Base-by-base conservation (phyloP, 2,797 vertebrate species). In the Menidia menidia region DNA sequence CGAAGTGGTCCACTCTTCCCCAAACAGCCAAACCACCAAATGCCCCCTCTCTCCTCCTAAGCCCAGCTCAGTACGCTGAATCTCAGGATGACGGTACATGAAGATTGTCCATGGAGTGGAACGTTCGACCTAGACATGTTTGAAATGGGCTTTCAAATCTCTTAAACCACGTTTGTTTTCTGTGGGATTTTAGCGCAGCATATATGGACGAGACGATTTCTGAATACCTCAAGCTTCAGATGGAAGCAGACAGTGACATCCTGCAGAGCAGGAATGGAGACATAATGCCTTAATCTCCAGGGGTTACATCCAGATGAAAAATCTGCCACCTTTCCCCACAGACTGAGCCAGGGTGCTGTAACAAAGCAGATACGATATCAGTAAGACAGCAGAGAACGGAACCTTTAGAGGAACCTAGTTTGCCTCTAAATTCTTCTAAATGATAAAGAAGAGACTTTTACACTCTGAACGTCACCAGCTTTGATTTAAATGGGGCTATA, bases 211-310 rank as follows among this genome's bases (percentile, higher is more conserved):
- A 10, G 33, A 16, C 8, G 3, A 7, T 62, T 64, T 50, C 8
- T 48, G 6, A 18, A 0, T 77, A 90, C 89, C 81, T 84, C 33
- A 4, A 75, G 68, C 64, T 88, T 85, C 6, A 95, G 18, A 42
- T 83, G 81, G 30, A 95, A 56, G 69, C 94, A 95, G 33, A 90
- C 77, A 0, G 91, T 95, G 74, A 95, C 42, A 43, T 92, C 86
- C 5, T 83, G 59, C 68, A 95, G 68, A 6, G 71, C 30, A 0
- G 94, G 93, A 12, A 95, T 77, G 35, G 15, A 60, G 12, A 83
- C 59, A 0, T 81, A 45, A 1, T 58, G 71, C 4, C 71, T 85
- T 1, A 95, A 68, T 2, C 3, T 70, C 93, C 91, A 94, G 82
- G 87, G 82, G 55, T 42, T 73, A 62, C 87, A 91, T 4, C 9